Conservation (phyloP, 2,797 vertebrate species). For the Oreochromis grahami region DNA sequence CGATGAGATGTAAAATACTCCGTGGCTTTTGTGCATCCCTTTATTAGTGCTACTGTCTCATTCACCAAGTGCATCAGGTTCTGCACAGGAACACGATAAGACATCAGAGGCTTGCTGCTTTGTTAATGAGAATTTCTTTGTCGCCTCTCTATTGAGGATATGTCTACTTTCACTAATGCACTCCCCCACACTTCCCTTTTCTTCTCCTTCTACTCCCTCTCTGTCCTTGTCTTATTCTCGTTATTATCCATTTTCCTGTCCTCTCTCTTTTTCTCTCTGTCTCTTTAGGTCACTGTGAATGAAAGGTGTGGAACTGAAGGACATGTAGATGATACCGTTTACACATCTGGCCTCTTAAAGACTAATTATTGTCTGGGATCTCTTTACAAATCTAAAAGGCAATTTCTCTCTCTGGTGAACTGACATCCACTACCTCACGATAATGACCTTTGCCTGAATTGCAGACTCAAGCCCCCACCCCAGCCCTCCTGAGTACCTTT, state of each 20-base stretch:
- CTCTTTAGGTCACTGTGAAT: constrained; percentile 42
- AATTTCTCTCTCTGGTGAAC: constrained; percentile 2
- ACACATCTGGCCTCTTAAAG: neutral
- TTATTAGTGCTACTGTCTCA: constrained; percentile 13
- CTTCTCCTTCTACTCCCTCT: constrained; percentile 19
- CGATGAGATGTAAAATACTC: neutral
- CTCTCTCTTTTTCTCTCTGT: constrained; percentile 2
- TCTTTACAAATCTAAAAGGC: neutral
- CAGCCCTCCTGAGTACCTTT: neutral
- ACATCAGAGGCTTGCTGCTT: constrained; percentile 58
- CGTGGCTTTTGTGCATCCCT: constrained; percentile 5
- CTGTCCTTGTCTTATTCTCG: neutral
- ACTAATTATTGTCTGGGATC: constrained; percentile 8
- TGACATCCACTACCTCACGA: constrained; percentile 11
- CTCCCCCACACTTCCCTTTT: constrained; percentile 38
- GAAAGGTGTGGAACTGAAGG: constrained; percentile 33
- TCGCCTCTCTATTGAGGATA: constrained; percentile 44
- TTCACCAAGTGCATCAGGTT: constrained; percentile 42
- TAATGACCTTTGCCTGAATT: constrained; percentile 41
- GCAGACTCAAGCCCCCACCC: constrained; percentile 1
- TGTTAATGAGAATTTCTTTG: constrained; percentile 57
- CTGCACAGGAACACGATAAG: constrained; percentile 41
- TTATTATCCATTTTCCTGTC: constrained; percentile 6
- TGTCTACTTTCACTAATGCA: constrained; percentile 58
- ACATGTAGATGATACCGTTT: neutral